A percentile compares a stretch with the other conserved stretches of the same genome.
Evolutionary conservation across 2,888 invertebrate species (phyloP).

Genomic region (Apotomis capreana): DNA sequence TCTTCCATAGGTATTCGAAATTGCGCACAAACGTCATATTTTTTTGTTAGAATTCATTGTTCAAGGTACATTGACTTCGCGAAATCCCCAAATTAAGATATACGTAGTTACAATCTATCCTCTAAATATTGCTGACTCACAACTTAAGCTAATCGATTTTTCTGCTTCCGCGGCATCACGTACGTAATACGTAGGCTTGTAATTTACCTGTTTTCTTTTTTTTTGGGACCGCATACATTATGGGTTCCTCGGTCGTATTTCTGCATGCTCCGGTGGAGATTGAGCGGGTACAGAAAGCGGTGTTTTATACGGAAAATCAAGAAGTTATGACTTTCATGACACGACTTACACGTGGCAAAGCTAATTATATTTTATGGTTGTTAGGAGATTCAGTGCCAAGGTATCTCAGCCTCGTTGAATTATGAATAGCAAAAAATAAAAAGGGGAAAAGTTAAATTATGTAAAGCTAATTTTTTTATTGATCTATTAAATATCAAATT

Average conservation of each 20-base stretch:
- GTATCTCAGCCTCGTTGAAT: too few relatives aligned
- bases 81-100: conserved; percentile 19
- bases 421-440: too few relatives aligned
- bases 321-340: conserved; percentile 45
- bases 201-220: conserved; percentile 62
- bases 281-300: conserved; percentile 65
- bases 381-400: not conserved
- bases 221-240: conserved; percentile 59
- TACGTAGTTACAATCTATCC: conserved; percentile 35
- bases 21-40: not conserved
- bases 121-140: conserved; percentile 67
- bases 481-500: too few relatives aligned
- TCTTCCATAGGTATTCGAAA: too few relatives aligned
- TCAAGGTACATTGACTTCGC: not conserved
- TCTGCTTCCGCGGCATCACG: conserved; percentile 71
- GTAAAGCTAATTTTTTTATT: too few relatives aligned
- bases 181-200: conserved; percentile 55
- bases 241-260: conserved; percentile 70
- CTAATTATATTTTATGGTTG: not conserved
- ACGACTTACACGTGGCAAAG: conserved; percentile 14
- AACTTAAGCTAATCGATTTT: conserved; percentile 72
- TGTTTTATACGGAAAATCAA: conserved; percentile 56
- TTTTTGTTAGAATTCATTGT: not conserved
- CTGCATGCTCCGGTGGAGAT: conserved; percentile 67
- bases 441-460: too few relatives aligned